Conservation (phyloP, 2,113 vertebrate species). For the Mastomys natalensis region DNA sequence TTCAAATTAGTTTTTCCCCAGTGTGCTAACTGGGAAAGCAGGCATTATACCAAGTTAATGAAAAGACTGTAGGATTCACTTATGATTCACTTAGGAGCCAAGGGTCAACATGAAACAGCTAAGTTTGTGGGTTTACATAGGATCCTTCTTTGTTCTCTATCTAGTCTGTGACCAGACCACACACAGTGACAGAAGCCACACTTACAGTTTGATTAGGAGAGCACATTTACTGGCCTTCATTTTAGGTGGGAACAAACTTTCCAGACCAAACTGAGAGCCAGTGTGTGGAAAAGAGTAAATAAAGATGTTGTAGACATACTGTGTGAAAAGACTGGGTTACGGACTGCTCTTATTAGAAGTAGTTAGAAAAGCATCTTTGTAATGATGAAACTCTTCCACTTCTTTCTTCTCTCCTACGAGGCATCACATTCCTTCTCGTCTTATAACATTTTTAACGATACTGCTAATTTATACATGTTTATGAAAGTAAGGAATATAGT, state of each 20-base stretch:
- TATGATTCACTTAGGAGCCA: not conserved
- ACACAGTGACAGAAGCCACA: not conserved
- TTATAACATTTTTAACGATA: not conserved
- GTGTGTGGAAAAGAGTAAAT: conserved; percentile 32
- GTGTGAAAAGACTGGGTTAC: not conserved
- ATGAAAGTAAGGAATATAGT: not conserved
- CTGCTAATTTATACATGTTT: not conserved
- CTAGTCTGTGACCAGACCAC: not conserved
- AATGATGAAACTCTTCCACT: not conserved
- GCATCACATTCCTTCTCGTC: not conserved
- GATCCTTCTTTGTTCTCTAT: not conserved
- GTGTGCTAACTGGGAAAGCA: not conserved
- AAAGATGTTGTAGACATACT: not conserved
- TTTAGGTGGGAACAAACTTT: not conserved
- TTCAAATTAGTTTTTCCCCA: not conserved
- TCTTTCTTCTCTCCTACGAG: not conserved
- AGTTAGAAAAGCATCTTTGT: not conserved
- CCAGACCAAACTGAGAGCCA: not conserved
- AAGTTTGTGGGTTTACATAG: not conserved
- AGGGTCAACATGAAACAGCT: not conserved
- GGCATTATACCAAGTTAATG: not conserved
- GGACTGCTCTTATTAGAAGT: not conserved
- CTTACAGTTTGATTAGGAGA: not conserved
- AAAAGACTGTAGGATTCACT: not conserved
- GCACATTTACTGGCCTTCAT: not conserved